Conservation (phyloP, 2,113 vertebrate genomes). For the Felis chaus region DNA sequence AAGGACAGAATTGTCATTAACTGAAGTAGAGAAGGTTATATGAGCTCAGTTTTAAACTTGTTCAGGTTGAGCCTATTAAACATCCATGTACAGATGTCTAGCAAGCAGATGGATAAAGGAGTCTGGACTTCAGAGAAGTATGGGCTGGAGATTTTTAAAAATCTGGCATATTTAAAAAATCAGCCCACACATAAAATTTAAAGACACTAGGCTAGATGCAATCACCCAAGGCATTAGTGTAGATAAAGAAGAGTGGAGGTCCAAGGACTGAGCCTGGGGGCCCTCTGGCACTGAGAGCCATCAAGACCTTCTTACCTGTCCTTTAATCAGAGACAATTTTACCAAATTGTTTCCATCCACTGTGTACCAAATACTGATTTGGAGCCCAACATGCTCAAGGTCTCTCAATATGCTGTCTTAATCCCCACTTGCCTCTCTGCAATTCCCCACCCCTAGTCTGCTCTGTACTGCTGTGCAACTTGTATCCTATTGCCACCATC, state of each 20-base stretch:
- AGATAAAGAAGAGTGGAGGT: not conserved
- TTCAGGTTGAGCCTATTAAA: conserved; percentile 49
- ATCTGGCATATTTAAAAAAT: not conserved
- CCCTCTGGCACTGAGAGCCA: not conserved
- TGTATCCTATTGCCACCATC: not conserved
- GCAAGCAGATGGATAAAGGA: not conserved
- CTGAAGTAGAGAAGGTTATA: conserved; percentile 14
- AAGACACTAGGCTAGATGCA: not conserved
- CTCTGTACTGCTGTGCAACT: not conserved
- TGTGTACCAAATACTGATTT: not conserved
- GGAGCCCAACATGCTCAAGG: not conserved
- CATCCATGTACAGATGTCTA: not conserved
- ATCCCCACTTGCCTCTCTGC: not conserved
- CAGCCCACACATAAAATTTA: not conserved
- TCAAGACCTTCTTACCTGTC: not conserved
- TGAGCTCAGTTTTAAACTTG: not conserved
- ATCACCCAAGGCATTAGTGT: not conserved
- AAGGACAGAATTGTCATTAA: not conserved
- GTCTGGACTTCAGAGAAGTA: conserved; percentile 30
- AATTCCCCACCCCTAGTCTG: not conserved
- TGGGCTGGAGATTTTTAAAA: not conserved
- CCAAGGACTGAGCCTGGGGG: not conserved
- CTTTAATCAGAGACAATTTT: conserved; percentile 26
- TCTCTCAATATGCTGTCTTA: not conserved
- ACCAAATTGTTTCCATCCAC: not conserved